Base-by-base conservation (phyloP, 2,888 invertebrate genomes). In the Caenorhabditis sp. region DNA sequence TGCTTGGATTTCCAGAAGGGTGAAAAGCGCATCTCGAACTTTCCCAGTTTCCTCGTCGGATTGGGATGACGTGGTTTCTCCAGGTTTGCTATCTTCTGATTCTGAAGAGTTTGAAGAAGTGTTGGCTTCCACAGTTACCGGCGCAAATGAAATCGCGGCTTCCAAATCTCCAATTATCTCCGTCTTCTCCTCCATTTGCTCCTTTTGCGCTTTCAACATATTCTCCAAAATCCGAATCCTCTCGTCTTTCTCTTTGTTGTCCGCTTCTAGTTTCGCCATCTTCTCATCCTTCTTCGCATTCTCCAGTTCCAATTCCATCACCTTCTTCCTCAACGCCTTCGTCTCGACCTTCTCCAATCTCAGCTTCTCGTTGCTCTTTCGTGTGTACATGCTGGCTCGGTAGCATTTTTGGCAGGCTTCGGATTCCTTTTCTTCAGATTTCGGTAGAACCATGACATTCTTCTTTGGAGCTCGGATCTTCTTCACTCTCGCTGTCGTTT, bases 1-100 rank as follows among this genome's bases (percentile, higher is more conserved):
- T 10, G 44, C 41, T 44, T 24, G 12, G n/a, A 63, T n/a, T 0
- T 38, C 7, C 0, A 63, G 44, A 44, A 63, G 26, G 0, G 6
- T 28, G 28, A 44, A 63, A 7, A 63, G 63, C 8, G n/a, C 28
- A 63, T 63, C 26, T 28, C 41, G 24, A 12, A 24, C 24, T 54
- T 54, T 54, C 12, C 26, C 54, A 14, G 54, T 44, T n/a, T 44
- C 22, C 10, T 63, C 44, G 6, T 63, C 28, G 7, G 44, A 47
- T 14, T 3, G 14, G 22, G 14, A 14, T 24, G 61, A 41, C 22
- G 8, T n/a, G 2, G 24, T 1, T n/a, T 47, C 47, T n/a, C n/a
- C n/a, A n/a, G n/a, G 58, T 26, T 10, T 24, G 4, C 24, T 5
- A n/a, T 26, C 26, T 26, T 44, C 14, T 44, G 10, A 12, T n/a